Conservation (phyloP, 2,113 vertebrate species). For the rat (Rattus norvegicus) region DNA sequence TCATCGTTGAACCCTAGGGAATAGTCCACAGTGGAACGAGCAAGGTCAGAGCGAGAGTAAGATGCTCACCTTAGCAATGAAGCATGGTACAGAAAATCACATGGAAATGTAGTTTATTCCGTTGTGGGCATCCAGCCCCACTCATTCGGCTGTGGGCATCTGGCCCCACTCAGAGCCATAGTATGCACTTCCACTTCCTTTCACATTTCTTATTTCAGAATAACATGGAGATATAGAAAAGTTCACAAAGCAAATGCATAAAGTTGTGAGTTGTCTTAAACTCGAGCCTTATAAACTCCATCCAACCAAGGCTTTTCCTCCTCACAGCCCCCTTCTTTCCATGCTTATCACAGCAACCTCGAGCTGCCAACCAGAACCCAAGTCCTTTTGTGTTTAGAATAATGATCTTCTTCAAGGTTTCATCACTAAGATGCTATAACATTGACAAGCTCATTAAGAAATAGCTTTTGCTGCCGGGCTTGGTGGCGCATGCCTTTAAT, state of each 20-base stretch:
- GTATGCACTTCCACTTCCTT: background rate
- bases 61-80: background rate
- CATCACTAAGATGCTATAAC: background rate
- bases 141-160: background rate
- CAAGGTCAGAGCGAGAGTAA: background rate
- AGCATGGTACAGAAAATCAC: background rate
- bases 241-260: background rate
- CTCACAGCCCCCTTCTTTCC: accelerated
- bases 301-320: background rate
- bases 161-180: too few species aligned
- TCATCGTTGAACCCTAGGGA: background rate
- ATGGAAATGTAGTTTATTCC: background rate
- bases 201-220: background rate
- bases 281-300: background rate
- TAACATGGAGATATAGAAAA: background rate
- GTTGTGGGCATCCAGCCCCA: too few species aligned
- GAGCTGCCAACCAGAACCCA: background rate
- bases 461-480: background rate
- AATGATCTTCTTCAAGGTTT: background rate
- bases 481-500: too few species aligned
- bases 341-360: background rate
- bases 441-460: background rate
- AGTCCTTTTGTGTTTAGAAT: background rate
- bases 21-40: background rate
- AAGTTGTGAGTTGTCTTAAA: background rate